phyloP scores from a whole-genome alignment of 2,888 invertebrate species.

The Matsumyia berberina region DNA sequence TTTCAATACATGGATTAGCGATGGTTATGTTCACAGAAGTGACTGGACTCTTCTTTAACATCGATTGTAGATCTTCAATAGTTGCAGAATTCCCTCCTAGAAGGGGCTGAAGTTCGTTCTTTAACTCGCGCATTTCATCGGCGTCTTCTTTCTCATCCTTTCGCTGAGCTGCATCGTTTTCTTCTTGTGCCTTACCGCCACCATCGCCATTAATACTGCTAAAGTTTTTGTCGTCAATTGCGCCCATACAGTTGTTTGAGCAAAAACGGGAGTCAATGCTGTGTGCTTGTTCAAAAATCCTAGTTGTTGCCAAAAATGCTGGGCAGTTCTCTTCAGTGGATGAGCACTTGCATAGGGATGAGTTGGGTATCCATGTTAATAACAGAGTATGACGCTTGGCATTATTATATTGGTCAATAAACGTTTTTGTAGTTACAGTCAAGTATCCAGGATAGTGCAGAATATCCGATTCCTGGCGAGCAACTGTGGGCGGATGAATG shows the following conservation, averaged over 20 bases:
- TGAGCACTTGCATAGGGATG: conserved; percentile 93
- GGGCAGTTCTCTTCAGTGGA: conserved; percentile 87
- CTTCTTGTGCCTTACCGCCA: conserved; percentile 58
- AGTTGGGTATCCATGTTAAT: conserved; percentile 97
- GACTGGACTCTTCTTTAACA: conserved; percentile 86
- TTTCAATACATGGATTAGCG: conserved; percentile 90
- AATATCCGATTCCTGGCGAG: conserved; percentile 92
- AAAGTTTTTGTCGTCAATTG: conserved; percentile 85
- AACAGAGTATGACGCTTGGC: conserved; percentile 92
- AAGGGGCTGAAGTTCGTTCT: conserved; percentile 84
- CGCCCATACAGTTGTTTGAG: conserved; percentile 85
- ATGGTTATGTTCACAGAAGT: conserved; percentile 89
- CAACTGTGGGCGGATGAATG: conserved; percentile 95
- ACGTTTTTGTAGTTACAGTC: conserved; percentile 93
- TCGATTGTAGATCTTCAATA: conserved; percentile 81
- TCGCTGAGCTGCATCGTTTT: conserved; percentile 25
- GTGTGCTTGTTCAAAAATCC: conserved; percentile 23
- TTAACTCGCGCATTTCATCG: conserved; percentile 83
- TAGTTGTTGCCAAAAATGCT: conserved; percentile 70
- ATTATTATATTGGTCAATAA: conserved; percentile 90
- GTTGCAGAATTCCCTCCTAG: conserved; percentile 82
- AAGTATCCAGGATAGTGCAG: conserved; percentile 96
- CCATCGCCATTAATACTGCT: conserved; percentile 81
- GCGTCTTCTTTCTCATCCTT: conserved; percentile 79
- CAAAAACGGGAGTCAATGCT: conserved; percentile 33